Conservation (phyloP, 2,113 vertebrate genomes). For the Ceyx margarethae region DNA sequence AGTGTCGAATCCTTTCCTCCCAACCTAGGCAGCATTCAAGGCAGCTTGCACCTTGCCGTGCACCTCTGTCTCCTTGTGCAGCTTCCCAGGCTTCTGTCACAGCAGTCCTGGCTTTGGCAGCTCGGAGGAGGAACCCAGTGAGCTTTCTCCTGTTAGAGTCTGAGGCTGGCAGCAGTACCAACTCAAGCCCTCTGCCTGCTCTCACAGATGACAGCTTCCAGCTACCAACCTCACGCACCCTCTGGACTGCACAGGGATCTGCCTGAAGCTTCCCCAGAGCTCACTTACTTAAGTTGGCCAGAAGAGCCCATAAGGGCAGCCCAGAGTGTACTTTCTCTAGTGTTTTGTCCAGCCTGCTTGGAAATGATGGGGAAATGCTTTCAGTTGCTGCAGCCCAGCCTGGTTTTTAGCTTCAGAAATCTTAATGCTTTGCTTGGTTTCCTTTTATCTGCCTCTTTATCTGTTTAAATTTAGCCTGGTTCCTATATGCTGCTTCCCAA, state of each 20-base stretch:
- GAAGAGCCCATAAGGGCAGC: conserved; percentile 8
- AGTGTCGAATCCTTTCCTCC: neutral
- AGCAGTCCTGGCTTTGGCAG: neutral
- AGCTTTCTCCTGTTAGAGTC: neutral
- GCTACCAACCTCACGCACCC: neutral
- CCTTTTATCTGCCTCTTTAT: conserved; percentile 65
- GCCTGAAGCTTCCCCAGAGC: neutral
- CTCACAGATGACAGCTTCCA: neutral
- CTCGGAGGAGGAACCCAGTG: neutral
- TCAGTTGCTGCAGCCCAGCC: neutral
- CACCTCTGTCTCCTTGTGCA: neutral
- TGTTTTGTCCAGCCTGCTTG: conserved; percentile 14
- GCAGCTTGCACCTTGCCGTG: neutral
- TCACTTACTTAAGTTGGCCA: neutral
- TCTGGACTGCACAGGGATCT: neutral
- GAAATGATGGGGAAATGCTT: neutral
- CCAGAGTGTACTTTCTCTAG: neutral
- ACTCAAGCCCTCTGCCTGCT: neutral
- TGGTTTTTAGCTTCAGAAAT: conserved; percentile 43
- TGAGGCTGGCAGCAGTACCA: conserved; percentile 22
- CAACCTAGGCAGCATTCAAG: neutral
- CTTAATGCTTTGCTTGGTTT: conserved; percentile 55
- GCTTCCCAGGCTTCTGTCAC: neutral
- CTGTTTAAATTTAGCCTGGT: conserved; percentile 67
- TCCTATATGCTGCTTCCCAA: conserved; percentile 23